These are phyloP conservation scores for Mobula birostris DNA, from an alignment of 2,113 vertebrate genomes.

Conservation along the genomic window DNA sequence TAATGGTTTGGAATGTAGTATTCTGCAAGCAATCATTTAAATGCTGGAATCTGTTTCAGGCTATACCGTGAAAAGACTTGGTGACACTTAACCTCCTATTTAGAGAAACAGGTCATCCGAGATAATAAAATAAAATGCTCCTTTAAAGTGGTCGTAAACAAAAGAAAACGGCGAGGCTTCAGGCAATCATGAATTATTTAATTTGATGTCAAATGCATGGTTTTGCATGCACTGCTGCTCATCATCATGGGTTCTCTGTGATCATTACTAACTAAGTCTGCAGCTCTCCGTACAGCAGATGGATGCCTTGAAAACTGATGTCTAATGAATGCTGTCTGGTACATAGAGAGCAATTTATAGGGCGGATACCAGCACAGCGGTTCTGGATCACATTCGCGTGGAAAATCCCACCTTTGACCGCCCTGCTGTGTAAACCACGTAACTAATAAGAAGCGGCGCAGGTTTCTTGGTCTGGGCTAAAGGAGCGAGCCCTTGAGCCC, in stretches of 20 bases:
- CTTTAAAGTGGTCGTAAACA: not conserved
- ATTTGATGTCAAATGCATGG: not conserved
- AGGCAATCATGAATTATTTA: constrained; percentile 21
- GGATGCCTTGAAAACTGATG: not conserved
- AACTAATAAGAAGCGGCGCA: constrained; percentile 4
- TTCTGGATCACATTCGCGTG: not conserved
- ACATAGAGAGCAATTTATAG: not conserved
- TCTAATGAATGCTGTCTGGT: not conserved
- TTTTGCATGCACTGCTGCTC: not conserved
- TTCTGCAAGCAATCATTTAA: not conserved
- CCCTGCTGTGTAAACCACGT: not conserved
- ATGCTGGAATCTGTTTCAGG: not conserved
- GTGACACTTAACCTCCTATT: not conserved
- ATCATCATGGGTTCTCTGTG: not conserved
- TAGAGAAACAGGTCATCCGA: not conserved
- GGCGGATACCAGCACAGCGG: not conserved
- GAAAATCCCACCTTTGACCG: constrained; percentile 28
- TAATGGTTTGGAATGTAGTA: not conserved
- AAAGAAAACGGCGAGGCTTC: not conserved
- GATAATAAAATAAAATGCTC: constrained; percentile 32
- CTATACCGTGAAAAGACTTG: not conserved
- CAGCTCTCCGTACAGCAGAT: not conserved
- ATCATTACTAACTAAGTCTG: not conserved
- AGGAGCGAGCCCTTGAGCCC: not conserved
- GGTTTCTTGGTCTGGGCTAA: not conserved